These are phyloP conservation scores for Xanthorhoe designata DNA, from an alignment of 2,888 invertebrate genomes.

Conservation along the genomic window DNA sequence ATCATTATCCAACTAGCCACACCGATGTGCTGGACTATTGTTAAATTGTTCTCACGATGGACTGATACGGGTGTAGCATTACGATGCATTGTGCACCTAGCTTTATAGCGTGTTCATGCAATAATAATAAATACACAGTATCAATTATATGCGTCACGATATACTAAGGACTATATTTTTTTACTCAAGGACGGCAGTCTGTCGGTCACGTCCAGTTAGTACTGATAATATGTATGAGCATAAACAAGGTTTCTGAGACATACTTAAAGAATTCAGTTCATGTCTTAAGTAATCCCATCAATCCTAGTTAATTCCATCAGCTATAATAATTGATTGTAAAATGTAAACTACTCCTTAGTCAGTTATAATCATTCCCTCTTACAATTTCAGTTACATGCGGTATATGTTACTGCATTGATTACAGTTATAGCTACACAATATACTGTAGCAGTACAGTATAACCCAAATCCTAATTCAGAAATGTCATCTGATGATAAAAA, in stretches of 20 bases:
- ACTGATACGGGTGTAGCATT: constrained; percentile 37
- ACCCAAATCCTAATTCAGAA: constrained; percentile 71
- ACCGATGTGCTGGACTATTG: constrained; percentile 57
- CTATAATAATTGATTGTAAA: no score
- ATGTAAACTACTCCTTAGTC: not conserved
- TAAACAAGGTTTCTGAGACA: not conserved
- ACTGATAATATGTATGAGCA: not conserved
- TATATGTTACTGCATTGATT: constrained; percentile 52
- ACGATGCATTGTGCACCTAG: constrained; percentile 6
- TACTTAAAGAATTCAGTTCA: not conserved
- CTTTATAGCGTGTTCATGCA: constrained; percentile 5
- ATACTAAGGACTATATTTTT: not conserved
- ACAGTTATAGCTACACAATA: constrained; percentile 52
- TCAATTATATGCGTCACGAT: not conserved
- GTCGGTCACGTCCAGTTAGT: no score
- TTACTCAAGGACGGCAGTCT: not conserved
- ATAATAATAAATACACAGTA: constrained; percentile 1
- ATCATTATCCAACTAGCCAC: constrained; percentile 69
- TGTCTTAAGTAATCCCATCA: not conserved
- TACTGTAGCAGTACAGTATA: constrained; percentile 56
- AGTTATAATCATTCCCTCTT: not conserved
- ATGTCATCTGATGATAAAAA: constrained; percentile 75
- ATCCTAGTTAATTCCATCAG: not conserved
- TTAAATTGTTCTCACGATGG: constrained; percentile 59
- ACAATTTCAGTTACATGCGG: constrained; percentile 34